phyloP scores from a whole-genome alignment of 2,113 vertebrate genomes.

The Hystrix brachyura region DNA sequence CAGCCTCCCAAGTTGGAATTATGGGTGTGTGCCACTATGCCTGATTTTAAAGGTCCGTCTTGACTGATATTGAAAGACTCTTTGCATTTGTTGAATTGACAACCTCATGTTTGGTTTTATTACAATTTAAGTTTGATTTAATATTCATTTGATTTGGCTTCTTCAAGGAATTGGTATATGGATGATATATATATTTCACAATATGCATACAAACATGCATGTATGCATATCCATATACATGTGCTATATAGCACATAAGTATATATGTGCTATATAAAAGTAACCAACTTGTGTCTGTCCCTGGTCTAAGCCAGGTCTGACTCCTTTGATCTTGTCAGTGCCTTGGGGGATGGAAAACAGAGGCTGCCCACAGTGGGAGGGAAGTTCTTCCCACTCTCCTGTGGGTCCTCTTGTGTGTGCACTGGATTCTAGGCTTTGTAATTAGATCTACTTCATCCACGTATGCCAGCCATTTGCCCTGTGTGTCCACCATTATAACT shows the following conservation, averaged over 20 bases:
- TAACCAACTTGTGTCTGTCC: not conserved
- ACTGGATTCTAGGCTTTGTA: not conserved
- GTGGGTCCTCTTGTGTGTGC: not conserved
- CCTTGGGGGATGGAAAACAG: slow-evolving; percentile 4
- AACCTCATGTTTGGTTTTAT: slow-evolving; percentile 31
- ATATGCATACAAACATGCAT: not conserved
- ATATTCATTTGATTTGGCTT: slow-evolving; percentile 26
- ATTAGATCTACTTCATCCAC: not conserved
- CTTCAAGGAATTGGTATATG: not conserved
- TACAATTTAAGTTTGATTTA: slow-evolving; percentile 34
- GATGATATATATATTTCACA: not conserved
- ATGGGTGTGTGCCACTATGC: not conserved
- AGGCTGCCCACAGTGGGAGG: not conserved
- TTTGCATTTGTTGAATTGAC: slow-evolving; percentile 36
- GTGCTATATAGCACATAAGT: too few species aligned
- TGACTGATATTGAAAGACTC: slow-evolving; percentile 34
- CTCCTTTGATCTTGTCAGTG: not conserved
- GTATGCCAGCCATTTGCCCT: not conserved
- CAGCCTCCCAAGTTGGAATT: not conserved
- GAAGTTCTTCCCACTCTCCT: not conserved
- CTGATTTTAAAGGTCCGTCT: slow-evolving; percentile 37
- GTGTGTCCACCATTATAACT: not conserved
- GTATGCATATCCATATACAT: not conserved
- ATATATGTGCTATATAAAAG: not conserved
- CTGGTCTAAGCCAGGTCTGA: not conserved